phyloP scores from a whole-genome alignment of 35 echinoderm and acorn worm genomes.

The Heliocidaris erythrogramma region DNA sequence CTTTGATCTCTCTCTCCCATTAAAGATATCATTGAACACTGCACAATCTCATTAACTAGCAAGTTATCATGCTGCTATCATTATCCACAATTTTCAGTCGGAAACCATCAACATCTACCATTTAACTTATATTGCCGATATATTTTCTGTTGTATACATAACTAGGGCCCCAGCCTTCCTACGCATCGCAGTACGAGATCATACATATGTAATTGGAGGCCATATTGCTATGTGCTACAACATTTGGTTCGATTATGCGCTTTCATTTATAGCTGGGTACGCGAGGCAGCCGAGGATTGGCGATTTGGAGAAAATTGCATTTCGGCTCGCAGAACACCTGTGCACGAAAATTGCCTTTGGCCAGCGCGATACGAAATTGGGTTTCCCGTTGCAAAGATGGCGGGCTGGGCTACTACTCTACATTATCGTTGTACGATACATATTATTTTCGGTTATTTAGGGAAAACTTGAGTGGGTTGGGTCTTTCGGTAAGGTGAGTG shows the following conservation, averaged over 20 bases:
- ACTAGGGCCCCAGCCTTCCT: background rate
- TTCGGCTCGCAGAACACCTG: slow-evolving; percentile 33
- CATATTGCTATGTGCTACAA: slow-evolving; percentile 38
- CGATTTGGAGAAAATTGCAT: slow-evolving; percentile 35
- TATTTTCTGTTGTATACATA: background rate
- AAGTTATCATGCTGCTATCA: too few species aligned
- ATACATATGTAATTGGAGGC: background rate
- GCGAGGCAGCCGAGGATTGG: slow-evolving; percentile 17
- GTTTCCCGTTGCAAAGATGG: slow-evolving; percentile 31
- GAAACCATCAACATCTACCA: background rate
- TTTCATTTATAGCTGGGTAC: slow-evolving; percentile 9
- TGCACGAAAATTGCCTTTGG: slow-evolving; percentile 40
- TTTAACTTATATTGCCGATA: background rate
- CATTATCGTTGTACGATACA: background rate
- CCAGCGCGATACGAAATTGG: background rate
- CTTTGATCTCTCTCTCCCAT: too few species aligned
- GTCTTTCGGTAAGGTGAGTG: background rate
- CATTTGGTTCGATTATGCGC: slow-evolving; percentile 39
- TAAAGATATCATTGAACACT: too few species aligned
- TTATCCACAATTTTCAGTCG: background rate
- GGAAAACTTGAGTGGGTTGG: background rate
- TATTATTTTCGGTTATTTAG: background rate
- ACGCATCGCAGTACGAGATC: background rate
- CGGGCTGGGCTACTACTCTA: background rate
- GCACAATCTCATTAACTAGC: too few species aligned